Conservation (phyloP, 35 echinoderm and acorn worm genomes). For the Ophioderma brevispina region DNA sequence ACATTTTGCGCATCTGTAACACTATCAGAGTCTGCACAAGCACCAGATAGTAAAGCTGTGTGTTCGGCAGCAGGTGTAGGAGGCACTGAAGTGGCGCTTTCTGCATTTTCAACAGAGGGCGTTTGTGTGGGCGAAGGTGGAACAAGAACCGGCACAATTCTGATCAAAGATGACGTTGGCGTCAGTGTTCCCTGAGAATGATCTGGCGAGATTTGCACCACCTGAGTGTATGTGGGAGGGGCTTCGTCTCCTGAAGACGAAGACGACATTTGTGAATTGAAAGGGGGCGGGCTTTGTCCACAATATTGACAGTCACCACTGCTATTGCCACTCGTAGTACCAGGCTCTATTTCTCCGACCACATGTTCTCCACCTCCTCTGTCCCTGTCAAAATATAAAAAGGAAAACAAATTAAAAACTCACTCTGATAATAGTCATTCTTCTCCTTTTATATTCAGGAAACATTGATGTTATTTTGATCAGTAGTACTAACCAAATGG, state of each 20-base stretch:
- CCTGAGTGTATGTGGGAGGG: background rate
- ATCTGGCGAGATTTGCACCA: background rate
- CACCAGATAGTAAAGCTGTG: background rate
- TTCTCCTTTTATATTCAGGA: no score
- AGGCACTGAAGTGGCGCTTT: background rate
- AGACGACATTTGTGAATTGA: background rate
- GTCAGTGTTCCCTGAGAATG: background rate
- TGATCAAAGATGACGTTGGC: background rate
- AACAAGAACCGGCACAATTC: background rate
- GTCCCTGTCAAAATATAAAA: background rate
- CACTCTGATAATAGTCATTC: no score
- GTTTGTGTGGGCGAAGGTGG: background rate
- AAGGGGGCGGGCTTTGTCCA: slow-evolving; percentile 2
- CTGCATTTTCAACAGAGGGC: background rate
- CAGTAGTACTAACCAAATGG: no score
- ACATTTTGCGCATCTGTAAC: background rate
- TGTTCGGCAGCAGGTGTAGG: background rate
- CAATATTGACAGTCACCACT: background rate
- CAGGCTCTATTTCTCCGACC: background rate
- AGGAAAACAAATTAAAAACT: background rate
- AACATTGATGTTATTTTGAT: no score
- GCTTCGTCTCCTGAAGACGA: background rate
- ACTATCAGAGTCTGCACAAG: background rate
- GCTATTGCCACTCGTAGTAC: background rate
- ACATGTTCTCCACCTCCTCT: background rate